Conservation (phyloP, 2,113 vertebrate genomes). For the Rhea americana region DNA sequence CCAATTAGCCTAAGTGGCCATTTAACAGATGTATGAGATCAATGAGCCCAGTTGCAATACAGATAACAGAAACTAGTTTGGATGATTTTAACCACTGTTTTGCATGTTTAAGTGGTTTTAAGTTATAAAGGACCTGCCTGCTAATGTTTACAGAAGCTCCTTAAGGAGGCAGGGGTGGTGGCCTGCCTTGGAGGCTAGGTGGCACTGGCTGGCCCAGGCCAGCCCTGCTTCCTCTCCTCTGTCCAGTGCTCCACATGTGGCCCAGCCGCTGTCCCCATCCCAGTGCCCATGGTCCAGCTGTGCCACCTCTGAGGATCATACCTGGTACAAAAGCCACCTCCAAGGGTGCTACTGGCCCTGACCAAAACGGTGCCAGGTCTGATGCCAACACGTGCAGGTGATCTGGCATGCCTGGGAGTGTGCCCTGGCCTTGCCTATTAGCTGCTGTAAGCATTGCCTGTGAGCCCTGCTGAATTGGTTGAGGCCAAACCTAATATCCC, state of each 20-base stretch:
- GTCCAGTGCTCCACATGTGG: neutral
- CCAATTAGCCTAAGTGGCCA: neutral
- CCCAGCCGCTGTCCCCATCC: too few species aligned
- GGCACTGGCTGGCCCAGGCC: neutral
- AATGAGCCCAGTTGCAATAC: neutral
- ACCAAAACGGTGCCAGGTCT: neutral
- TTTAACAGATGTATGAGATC: neutral
- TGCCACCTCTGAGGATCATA: neutral
- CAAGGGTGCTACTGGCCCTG: neutral
- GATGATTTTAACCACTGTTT: constrained; percentile 25
- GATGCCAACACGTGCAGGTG: neutral
- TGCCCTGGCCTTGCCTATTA: neutral
- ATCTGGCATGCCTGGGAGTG: neutral
- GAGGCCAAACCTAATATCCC: neutral
- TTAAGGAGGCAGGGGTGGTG: neutral
- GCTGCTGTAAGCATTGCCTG: neutral
- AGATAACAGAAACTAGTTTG: neutral
- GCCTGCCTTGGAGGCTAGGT: neutral
- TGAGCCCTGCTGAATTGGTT: neutral
- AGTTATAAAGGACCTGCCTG: neutral
- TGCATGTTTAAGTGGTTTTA: constrained; percentile 31
- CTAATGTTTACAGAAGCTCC: constrained; percentile 9
- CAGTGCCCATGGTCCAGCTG: neutral
- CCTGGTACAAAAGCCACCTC: neutral
- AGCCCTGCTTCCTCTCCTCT: fast-evolving